phyloP scores from a whole-genome alignment of 2,113 vertebrate species.

The Semicossyphus pulcher region DNA sequence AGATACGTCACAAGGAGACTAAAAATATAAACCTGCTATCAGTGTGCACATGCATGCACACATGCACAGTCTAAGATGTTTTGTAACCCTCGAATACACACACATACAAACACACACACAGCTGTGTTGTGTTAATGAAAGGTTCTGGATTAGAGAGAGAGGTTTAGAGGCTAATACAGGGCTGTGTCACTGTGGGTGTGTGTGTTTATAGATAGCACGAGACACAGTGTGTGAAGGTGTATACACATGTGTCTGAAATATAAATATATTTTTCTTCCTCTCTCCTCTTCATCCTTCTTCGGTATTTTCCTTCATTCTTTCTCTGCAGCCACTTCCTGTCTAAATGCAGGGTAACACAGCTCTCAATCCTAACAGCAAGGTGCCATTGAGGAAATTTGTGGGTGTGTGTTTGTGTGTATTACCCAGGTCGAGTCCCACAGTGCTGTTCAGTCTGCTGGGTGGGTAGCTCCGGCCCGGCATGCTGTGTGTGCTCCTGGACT shows the following conservation, averaged over 20 bases:
- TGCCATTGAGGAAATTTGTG: no score
- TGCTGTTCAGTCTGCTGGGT: slow-evolving; percentile 85
- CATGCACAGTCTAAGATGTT: background rate
- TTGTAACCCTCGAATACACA: background rate
- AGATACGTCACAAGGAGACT: background rate
- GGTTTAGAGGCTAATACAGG: slow-evolving; percentile 22
- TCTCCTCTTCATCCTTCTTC: slow-evolving; percentile 9
- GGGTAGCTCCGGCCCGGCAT: slow-evolving; percentile 80
- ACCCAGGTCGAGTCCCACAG: slow-evolving; percentile 89
- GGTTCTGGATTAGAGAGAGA: slow-evolving; percentile 19
- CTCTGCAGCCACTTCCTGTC: background rate
- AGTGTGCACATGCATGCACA: background rate
- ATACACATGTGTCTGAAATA: slow-evolving; percentile 15
- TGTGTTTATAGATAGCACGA: slow-evolving; percentile 16
- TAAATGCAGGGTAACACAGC: background rate
- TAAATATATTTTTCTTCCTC: no score
- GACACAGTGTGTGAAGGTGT: background rate
- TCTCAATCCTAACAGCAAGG: no score
- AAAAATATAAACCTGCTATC: slow-evolving; percentile 27
- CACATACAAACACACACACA: slow-evolving; percentile 19
- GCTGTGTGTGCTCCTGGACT: slow-evolving; percentile 80
- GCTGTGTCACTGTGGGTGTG: slow-evolving; percentile 12
- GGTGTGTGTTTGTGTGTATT: slow-evolving; percentile 39
- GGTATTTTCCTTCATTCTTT: slow-evolving; percentile 18
- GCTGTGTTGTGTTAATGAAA: slow-evolving; percentile 64